Base-by-base conservation (phyloP, 1,140 invertebrate species). In the Listronotus bonariensis region DNA sequence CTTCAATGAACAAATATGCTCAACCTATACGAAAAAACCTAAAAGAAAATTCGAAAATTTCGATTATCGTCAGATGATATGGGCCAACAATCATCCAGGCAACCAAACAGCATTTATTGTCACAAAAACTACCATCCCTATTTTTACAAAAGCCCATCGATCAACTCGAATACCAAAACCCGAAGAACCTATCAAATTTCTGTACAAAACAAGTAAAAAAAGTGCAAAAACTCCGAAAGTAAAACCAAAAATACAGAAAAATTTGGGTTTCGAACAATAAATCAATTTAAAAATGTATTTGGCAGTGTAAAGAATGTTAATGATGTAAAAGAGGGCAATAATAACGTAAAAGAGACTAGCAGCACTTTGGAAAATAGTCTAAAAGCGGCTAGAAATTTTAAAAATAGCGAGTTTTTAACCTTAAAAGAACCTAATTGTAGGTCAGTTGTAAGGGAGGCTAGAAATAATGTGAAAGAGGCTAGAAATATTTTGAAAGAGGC, bases 131-230 rank as follows among this genome's bases (percentile, higher is more conserved):
- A 57, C 71, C 75, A 11, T 65, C 75, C 8, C 64, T 64, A 6
- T 72, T 76, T 62, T 72, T 1, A 54, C 73, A 41, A 67, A 71
- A 42, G 61, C 58, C 5, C 65, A 69, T 12, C 49, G 60, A 42
- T 72, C 63, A 15, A 72, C 69, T 5, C 65, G 68, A 14, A 67
- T 65, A 34, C 72, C 72, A 7, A 74, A 72, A 51, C 75, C 75
- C 2, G 70, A 77, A 53, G 74, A 77, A 64, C 76, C 77, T 15
- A 78, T 77, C 15, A 74, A 72, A 60, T 77, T 77, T 45, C 75
- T 77, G 53, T 77, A 76, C 57, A 77, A 77, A 62, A 75, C 70
- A 10, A 68, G 63, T 14, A 60, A 72, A 51, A 77, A 76, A 71
- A 65, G 63, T 9, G 3, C 46, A 11, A 10, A 43, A 54, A 65